Evolutionary conservation across 2,113 vertebrate species (phyloP).

Genomic region (Vicugna pacos): DNA sequence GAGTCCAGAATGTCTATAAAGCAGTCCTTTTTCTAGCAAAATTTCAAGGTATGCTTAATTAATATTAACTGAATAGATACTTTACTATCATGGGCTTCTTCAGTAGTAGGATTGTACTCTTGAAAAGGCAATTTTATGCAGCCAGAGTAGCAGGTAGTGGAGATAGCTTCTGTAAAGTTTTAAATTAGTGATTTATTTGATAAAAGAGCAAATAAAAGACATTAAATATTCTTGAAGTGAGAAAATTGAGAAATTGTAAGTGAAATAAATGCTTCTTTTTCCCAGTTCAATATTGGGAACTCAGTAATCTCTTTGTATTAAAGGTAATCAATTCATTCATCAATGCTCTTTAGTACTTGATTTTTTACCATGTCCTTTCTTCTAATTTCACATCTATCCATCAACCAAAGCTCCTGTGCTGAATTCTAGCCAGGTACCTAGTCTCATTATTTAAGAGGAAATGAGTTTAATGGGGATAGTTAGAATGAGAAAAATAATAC

Average conservation of each 20-base stretch:
- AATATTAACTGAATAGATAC: slow-evolving; percentile 68
- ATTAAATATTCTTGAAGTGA: not conserved
- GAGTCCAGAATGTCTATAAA: slow-evolving; percentile 70
- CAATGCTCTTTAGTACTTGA: not conserved
- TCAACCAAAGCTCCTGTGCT: not conserved
- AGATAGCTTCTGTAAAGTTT: not conserved
- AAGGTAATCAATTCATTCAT: not conserved
- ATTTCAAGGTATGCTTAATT: slow-evolving; percentile 68
- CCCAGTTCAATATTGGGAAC: not conserved
- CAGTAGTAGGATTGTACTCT: not conserved
- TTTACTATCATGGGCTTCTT: not conserved
- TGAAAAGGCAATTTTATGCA: not conserved
- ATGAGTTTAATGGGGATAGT: not conserved
- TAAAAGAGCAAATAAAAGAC: slow-evolving; percentile 25
- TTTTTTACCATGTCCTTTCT: not conserved
- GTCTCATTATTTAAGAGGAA: not conserved
- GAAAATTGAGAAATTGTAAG: not conserved
- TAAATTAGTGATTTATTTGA: slow-evolving; percentile 21
- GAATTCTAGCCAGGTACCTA: not conserved
- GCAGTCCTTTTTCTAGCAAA: not conserved
- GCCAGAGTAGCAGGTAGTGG: not conserved
- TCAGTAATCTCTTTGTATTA: not conserved
- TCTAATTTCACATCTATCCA: not conserved
- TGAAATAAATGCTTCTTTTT: not conserved
- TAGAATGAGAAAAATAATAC: not conserved